phyloP scores from a whole-genome alignment of 2,888 invertebrate genomes.

The Eristalis pertinax region DNA sequence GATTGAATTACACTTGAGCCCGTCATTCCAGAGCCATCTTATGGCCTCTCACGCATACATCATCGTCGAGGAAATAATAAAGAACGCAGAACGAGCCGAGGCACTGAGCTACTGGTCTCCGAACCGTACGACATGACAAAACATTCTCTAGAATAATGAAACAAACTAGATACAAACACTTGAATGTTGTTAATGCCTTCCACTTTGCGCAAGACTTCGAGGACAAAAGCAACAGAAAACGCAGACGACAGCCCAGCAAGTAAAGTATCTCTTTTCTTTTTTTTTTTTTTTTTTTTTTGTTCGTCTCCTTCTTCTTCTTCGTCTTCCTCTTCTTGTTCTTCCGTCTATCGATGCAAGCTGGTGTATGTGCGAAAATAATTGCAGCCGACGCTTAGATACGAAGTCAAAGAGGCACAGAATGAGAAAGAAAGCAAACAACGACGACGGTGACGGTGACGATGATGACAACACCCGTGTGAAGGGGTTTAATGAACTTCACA shows the following conservation, averaged over 20 bases:
- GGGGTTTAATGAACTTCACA: conserved; percentile 69
- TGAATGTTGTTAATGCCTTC: conserved; percentile 62
- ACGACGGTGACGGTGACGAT: background rate
- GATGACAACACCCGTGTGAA: conserved; percentile 33
- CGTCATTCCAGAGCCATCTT: conserved; percentile 52
- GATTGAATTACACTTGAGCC: conserved; percentile 63
- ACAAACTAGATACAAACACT: conserved; percentile 53
- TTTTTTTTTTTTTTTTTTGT: no score
- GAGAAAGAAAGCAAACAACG: background rate
- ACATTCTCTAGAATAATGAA: conserved; percentile 22
- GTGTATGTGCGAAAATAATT: conserved; percentile 58
- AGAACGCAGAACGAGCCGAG: conserved; percentile 20
- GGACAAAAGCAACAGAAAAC: background rate
- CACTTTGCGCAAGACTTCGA: conserved; percentile 15
- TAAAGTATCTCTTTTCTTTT: background rate
- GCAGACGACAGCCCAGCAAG: conserved; percentile 6
- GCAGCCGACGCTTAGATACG: conserved; percentile 52
- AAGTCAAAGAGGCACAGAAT: conserved; percentile 13
- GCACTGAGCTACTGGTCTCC: background rate
- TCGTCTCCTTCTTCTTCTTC: background rate
- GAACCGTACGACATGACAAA: conserved; percentile 30
- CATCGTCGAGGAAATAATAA: conserved; percentile 57
- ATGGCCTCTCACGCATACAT: conserved; percentile 14
- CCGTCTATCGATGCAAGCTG: conserved; percentile 10
- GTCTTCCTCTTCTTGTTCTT: background rate